Base-by-base conservation (phyloP, 2,113 vertebrate species). In the Thinocorus orbignyianus region DNA sequence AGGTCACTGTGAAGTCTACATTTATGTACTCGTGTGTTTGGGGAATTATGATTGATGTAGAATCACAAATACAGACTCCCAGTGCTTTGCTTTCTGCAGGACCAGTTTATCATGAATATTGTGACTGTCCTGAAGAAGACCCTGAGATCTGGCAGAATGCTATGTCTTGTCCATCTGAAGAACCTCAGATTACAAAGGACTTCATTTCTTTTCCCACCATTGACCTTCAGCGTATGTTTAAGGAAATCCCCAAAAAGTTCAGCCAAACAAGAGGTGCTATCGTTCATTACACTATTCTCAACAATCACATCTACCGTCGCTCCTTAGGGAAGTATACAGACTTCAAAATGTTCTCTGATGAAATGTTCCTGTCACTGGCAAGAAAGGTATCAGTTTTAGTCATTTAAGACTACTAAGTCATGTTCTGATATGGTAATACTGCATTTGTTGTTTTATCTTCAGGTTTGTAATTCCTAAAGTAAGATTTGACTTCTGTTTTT, bases 281-380 rank as follows among this genome's bases (percentile, higher is more conserved):
- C 33, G 97, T 99, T 77, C 99, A 99, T 94, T 99, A 99, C 90
- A 97, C 98, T 12, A 30, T 99, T 93, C 91, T 99, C 28, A 60
- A 97, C 94, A 99, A 99, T 94, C 97, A 42, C 39, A 57, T 99
- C 94, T 98, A 99, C 95, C 98, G 99, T 37, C 98, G 98, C 72
- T 98, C 98, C 23, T 95, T 99, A 66, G 99, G 99, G n/a, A 99
- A 98, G 84, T 99, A 99, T 92, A 99, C 99, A 2, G 99, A 99
- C 98, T 99, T 99, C 98, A 99, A 99, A 97, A 99, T 99, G 98
- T 99, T 99, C 98, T 99, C 99, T 0, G 99, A 99, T 81, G 99
- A 99, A 95, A 99, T 99, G 74, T 93, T 99, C 94, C 98, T 99
- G 19, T 99, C 99, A 2, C 69, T 99, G 76, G 96, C 98, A 46